Base-by-base conservation (phyloP, 2,888 invertebrate species). In the Rambutsinella grinnellia region DNA sequence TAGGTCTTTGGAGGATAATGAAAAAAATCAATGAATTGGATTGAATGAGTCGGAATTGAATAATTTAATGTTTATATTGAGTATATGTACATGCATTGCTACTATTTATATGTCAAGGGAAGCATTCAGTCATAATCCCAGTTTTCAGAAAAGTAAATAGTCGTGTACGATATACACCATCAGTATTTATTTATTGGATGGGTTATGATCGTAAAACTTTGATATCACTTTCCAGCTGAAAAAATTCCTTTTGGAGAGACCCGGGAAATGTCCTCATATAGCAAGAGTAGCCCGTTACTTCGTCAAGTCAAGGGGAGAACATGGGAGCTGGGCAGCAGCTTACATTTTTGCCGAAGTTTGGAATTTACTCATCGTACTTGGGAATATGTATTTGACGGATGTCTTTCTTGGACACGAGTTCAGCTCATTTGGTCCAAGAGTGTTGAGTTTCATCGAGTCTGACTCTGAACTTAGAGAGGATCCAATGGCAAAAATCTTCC, bases 351-450 rank as follows among this genome's bases (percentile, higher is more conserved):
- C 84, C 61, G 84, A 84, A 54, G 46, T 84, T 23, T 61, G 84
- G 21, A 84, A 84, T 51, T 80, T 85, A 53, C 79, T 84, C 36
- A 84, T 85, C 65, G 85, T 86, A 8, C 66, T 86, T 10, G 79
- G 82, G 0, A 84, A 84, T 46, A 84, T 86, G 65, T 85, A 84
- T 78, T 78, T 86, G 61, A 85, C 85, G 49, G 83, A 85, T 51
- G 44, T 72, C 0, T 85, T 85, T 70, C 79, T 85, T 5, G 85
- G 85, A 0, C 78, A 84, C 1, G 85, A 85, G 68, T 85, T 85
- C 67, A 79, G 83, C 28, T 82, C 82, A 5, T 85, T 85, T 65
- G 85, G 85, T 47, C 66, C 70, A 17, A 51, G 69, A 67, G 81
- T 81, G 1, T 26, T 81, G 57, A 66, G 69, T 6, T 68, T 79